Evolutionary conservation across 2,797 vertebrate species (phyloP).

Genomic region (Danio albolineatus): DNA sequence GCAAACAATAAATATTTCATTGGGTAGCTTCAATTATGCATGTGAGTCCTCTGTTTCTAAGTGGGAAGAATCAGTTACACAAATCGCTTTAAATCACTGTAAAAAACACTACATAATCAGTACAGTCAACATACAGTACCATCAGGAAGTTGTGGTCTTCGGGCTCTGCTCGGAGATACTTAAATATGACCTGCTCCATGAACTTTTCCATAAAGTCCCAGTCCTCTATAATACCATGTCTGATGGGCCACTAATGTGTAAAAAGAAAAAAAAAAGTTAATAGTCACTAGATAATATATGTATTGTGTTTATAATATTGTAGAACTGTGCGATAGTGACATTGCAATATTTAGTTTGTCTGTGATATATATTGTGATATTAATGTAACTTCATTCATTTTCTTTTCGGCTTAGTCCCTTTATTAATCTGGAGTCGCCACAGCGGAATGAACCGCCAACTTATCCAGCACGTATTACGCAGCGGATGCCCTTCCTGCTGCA

Average conservation of each 20-base stretch:
- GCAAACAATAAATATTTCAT: slow-evolving; percentile 28
- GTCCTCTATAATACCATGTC: slow-evolving; percentile 96
- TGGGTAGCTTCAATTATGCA: background rate
- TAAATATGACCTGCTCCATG: slow-evolving; percentile 99
- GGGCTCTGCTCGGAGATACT: slow-evolving; percentile 96
- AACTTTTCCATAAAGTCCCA: slow-evolving; percentile 99
- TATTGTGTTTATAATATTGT: too few relatives aligned
- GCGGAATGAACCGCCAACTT: too few relatives aligned
- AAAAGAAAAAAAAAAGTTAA: slow-evolving; percentile 61
- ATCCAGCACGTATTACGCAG: too few relatives aligned
- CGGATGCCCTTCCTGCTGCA: too few relatives aligned
- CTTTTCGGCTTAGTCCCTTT: too few relatives aligned
- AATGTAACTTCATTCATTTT: too few relatives aligned
- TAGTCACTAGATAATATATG: too few relatives aligned
- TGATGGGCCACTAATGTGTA: slow-evolving; percentile 91
- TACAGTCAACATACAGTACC: slow-evolving; percentile 83
- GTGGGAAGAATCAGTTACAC: background rate
- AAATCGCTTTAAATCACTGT: background rate
- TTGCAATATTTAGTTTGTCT: too few relatives aligned
- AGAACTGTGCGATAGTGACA: too few relatives aligned
- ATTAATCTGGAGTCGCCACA: too few relatives aligned
- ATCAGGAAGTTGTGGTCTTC: slow-evolving; percentile 98
- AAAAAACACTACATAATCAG: background rate
- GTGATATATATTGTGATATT: too few relatives aligned
- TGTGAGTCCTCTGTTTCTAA: background rate